phyloP scores from a whole-genome alignment of 2,113 vertebrate species.

The Nettapus auritus region DNA sequence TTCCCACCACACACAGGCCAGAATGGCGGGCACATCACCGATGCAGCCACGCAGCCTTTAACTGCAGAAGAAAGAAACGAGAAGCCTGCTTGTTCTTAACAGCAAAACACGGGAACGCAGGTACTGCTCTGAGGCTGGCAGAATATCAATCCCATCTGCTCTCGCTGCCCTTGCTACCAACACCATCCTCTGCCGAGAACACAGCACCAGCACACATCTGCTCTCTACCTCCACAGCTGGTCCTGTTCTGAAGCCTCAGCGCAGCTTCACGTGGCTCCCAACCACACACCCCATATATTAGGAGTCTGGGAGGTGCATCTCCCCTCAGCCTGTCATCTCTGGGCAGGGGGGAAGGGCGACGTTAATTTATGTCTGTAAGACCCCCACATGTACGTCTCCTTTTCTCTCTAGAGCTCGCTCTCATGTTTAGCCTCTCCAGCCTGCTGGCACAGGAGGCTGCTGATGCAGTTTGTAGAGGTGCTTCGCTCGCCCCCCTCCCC shows the following conservation, averaged over 20 bases:
- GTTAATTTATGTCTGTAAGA: background rate
- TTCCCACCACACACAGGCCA: background rate
- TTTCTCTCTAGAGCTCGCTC: background rate
- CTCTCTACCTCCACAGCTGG: background rate
- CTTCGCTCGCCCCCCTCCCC: conserved; percentile 22
- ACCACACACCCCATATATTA: background rate
- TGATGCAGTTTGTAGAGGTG: conserved; percentile 54
- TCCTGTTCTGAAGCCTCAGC: background rate
- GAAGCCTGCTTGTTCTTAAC: background rate
- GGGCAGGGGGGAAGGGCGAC: background rate
- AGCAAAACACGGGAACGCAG: background rate
- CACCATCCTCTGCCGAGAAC: background rate
- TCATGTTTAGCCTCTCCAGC: conserved; percentile 32
- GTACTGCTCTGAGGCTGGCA: background rate
- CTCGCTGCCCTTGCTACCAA: background rate
- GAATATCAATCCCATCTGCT: fast-evolving
- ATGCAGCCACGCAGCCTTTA: background rate
- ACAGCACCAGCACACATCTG: background rate
- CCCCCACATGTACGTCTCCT: background rate
- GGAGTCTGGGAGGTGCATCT: background rate
- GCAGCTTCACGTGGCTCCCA: background rate
- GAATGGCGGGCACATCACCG: background rate
- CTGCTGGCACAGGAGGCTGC: conserved; percentile 17
- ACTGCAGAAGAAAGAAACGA: background rate
- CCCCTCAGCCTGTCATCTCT: background rate